Conservation (phyloP, 2,888 invertebrate genomes). For the Himalopsyche anomala region DNA sequence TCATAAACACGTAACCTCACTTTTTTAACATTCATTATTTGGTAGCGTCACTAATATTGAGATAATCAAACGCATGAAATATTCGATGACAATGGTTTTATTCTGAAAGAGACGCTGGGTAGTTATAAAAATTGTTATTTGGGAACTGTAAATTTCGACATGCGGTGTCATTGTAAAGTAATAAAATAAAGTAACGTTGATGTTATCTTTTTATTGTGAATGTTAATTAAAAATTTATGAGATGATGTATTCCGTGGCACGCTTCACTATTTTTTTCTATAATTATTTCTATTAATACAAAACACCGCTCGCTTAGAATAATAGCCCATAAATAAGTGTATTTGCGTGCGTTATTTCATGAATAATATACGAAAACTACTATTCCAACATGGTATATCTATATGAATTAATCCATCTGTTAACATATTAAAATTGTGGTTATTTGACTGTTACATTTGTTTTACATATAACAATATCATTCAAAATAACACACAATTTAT, state of each 20-base stretch:
- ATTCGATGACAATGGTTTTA: background rate
- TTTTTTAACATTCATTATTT: no score
- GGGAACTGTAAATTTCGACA: background rate
- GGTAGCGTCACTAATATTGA: no score
- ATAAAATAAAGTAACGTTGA: slow-evolving; percentile 13
- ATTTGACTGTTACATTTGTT: no score
- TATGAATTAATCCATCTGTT: no score
- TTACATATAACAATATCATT: no score
- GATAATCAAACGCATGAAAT: background rate
- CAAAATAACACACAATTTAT: no score
- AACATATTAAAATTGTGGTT: no score
- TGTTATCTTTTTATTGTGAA: background rate
- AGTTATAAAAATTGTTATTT: background rate
- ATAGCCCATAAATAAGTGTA: background rate
- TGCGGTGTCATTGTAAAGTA: background rate
- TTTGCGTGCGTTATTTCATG: background rate
- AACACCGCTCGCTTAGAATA: background rate
- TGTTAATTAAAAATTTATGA: background rate
- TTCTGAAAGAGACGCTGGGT: background rate
- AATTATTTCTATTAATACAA: slow-evolving; percentile 14
- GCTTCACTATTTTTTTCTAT: background rate
- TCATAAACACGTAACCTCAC: no score
- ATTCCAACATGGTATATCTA: no score
- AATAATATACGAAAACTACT: background rate
- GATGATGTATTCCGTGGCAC: background rate